Conservation (phyloP, 2,797 vertebrate genomes). For the Mormyrus hasselquistii region DNA sequence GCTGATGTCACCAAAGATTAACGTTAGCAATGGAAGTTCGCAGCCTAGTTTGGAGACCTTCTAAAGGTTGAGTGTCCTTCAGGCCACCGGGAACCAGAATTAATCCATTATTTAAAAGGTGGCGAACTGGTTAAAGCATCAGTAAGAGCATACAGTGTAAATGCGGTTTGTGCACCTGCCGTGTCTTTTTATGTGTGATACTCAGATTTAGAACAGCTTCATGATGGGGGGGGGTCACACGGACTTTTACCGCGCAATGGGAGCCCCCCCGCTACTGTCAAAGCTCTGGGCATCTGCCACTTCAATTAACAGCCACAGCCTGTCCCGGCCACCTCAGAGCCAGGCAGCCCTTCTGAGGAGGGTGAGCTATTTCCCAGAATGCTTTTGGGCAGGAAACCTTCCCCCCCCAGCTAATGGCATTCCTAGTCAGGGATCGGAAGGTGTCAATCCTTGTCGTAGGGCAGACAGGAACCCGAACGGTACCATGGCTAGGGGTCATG, state of each 20-base stretch:
- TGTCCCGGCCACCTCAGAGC: not conserved
- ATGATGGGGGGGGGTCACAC: not conserved
- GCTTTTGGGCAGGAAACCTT: not conserved
- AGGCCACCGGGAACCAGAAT: not conserved
- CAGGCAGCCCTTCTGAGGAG: not conserved
- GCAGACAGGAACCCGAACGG: not conserved
- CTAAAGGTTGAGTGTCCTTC: not conserved
- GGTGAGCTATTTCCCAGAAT: not conserved
- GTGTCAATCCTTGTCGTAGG: not conserved
- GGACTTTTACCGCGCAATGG: not conserved
- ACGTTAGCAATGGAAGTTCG: not conserved
- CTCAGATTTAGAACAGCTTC: not conserved
- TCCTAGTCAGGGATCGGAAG: not conserved
- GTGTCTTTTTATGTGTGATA: not conserved
- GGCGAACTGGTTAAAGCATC: not conserved
- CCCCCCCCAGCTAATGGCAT: not conserved
- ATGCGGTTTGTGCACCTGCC: not conserved
- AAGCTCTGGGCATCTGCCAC: not conserved
- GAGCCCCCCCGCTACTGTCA: not conserved
- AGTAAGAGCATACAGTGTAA: not conserved
- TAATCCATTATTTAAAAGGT: not conserved
- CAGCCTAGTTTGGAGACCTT: not conserved
- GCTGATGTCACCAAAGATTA: not conserved
- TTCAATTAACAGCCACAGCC: constrained; percentile 7
- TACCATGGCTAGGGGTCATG: not conserved